These are phyloP conservation scores for Saccostrea echinata DNA, from an alignment of 1,140 invertebrate genomes.

Conservation along the genomic window DNA sequence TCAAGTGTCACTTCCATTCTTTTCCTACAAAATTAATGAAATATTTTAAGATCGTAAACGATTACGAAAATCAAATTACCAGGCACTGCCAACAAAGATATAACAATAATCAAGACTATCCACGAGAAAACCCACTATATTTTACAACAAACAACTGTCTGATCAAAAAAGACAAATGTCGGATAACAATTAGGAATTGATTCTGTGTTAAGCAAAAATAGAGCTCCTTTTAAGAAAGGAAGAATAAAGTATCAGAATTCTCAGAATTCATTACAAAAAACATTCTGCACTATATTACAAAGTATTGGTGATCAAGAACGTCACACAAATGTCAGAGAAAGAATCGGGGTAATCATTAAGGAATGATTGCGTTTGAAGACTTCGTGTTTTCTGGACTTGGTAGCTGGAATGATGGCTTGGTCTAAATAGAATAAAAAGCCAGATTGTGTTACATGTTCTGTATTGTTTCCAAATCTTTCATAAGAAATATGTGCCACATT, in stretches of 20 bases:
- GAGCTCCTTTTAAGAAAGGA: background rate
- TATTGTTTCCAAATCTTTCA: no score
- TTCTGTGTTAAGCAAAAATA: background rate
- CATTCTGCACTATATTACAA: no score
- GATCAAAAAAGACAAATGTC: slow-evolving; percentile 3
- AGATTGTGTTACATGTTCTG: no score
- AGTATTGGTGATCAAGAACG: background rate
- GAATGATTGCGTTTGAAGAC: background rate
- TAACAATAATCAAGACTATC: background rate
- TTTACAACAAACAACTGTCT: background rate
- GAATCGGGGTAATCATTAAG: background rate
- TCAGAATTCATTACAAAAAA: no score
- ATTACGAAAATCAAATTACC: background rate
- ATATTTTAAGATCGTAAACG: background rate
- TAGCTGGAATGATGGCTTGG: no score
- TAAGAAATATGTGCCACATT: no score
- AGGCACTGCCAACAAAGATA: background rate
- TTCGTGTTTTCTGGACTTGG: no score
- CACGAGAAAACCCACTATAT: background rate
- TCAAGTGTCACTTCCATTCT: background rate
- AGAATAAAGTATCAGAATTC: background rate
- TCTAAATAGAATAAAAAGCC: no score
- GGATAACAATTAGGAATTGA: background rate
- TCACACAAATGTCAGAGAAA: background rate
- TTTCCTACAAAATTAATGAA: slow-evolving; percentile 16